phyloP scores from a whole-genome alignment of 2,113 vertebrate genomes.

The Uropsilus gracilis region DNA sequence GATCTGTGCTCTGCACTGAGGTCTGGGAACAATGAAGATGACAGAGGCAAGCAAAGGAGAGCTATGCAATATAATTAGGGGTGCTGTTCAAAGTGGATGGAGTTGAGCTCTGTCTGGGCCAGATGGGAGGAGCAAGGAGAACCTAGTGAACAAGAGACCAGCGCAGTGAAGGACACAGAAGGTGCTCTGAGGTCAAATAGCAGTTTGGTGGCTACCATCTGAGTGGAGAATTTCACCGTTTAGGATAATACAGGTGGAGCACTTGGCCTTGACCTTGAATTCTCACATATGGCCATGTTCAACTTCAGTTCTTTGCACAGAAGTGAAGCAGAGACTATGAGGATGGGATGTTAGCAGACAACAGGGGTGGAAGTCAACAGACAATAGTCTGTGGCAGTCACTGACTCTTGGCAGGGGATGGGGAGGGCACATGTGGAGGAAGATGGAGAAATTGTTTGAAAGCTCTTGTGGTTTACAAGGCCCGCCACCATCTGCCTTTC shows the following conservation, averaged over 20 bases:
- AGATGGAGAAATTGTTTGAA: background rate
- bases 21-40: background rate
- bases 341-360: background rate
- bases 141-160: background rate
- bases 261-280: background rate
- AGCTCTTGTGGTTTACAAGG: background rate
- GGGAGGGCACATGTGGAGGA: background rate
- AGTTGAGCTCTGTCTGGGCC: background rate
- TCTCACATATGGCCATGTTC: background rate
- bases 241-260: background rate
- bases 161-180: background rate
- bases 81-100: background rate
- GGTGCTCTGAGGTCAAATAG: background rate
- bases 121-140: background rate
- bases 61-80: fast-evolving
- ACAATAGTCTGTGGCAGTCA: background rate
- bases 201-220: background rate
- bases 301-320: background rate
- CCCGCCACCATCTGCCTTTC: background rate
- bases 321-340: background rate
- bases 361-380: background rate
- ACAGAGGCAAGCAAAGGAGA: background rate
- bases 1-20: background rate
- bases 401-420: background rate
- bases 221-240: background rate